Percentiles rank a stretch among this genome's conserved stretches.
Conservation (phyloP, 2,797 vertebrate genomes). For the Malacoctenus gilli region DNA sequence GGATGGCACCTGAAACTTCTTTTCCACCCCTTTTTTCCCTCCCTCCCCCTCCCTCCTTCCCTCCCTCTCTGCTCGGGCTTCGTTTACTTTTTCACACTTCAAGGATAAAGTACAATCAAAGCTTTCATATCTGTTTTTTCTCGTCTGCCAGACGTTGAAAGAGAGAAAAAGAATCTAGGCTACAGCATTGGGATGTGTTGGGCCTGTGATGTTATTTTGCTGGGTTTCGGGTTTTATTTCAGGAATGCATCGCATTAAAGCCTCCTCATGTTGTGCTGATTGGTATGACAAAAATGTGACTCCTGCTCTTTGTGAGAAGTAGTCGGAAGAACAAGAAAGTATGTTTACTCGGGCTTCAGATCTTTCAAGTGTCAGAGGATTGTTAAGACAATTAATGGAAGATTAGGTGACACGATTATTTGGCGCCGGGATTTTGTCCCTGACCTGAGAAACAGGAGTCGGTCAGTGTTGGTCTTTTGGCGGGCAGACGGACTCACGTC, state of each 20-base stretch:
- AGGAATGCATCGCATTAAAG: slow-evolving; percentile 38
- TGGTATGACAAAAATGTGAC: slow-evolving; percentile 13
- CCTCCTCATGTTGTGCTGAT: slow-evolving; percentile 8
- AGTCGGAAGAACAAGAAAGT: no score
- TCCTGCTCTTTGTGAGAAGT: slow-evolving; percentile 1
- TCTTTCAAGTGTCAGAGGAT: no score
- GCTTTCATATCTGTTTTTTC: slow-evolving; percentile 53
- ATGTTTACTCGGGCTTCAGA: no score
- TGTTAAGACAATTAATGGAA: no score
- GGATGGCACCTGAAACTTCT: slow-evolving; percentile 65
- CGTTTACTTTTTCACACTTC: slow-evolving; percentile 71
- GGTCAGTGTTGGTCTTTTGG: background rate
- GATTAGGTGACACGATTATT: no score
- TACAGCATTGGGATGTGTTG: slow-evolving; percentile 43
- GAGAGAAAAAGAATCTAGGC: slow-evolving; percentile 46
- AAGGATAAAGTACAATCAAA: slow-evolving; percentile 68
- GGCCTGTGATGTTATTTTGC: slow-evolving; percentile 46
- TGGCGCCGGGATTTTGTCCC: no score
- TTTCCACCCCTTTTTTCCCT: slow-evolving; percentile 6
- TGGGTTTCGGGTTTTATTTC: slow-evolving; percentile 51
- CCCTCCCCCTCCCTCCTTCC: background rate
- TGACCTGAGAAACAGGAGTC: no score
- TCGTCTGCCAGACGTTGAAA: slow-evolving; percentile 47
- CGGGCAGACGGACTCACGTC: background rate
- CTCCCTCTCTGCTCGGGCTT: slow-evolving; percentile 29